Base-by-base conservation (phyloP, 2,888 invertebrate species). In the Drosophila vallismaia region DNA sequence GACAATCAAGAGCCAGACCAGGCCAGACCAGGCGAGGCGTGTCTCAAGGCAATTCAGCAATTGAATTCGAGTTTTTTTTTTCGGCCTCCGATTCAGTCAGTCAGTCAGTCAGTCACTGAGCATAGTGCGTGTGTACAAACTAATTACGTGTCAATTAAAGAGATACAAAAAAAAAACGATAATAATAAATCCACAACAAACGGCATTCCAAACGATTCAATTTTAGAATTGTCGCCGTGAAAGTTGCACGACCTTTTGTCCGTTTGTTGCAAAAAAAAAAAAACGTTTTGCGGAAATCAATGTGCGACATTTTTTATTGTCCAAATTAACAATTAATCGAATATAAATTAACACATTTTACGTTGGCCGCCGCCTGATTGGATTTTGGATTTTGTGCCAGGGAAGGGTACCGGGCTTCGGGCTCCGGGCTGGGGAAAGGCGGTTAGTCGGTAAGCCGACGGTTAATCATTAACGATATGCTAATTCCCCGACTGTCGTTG, bases 211-310 rank as follows among this genome's bases (percentile, higher is more conserved):
- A 52, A 49, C 42, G 46, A 49, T 72, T 66, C 57, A 66, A 52
- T 74, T 77, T 79, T 73, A 79, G 86, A 79, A 71, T 71, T 66
- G 71, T 53, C 46, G 72, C 38, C 56, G 52, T 67, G 66, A 86
- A 81, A 86, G 81, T 82, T 77, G 67, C 51, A 49, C 62, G 76
- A 86, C 78, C 81, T 81, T 67, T 78, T 70, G 36, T 46, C 28
- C 36, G 26, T 42, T 3, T 14, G 8, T 26, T 10, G 36, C 19
- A 36, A 4, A n/a, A n/a, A n/a, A n/a, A n/a, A n/a, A n/a, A n/a
- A 33, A 36, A 5, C 6, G 10, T 36, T 26, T 45, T 59, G 55
- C 72, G 72, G 72, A 73, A 73, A 74, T 74, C 60, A 57, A 42
- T 29, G 54, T 55, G 55, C 31, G 74, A 52, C 74, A 73, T 50